These are phyloP conservation scores for Desmophyllum pertusum DNA, from an alignment of 92 coral and sea anemone genomes.

Conservation along the genomic window DNA sequence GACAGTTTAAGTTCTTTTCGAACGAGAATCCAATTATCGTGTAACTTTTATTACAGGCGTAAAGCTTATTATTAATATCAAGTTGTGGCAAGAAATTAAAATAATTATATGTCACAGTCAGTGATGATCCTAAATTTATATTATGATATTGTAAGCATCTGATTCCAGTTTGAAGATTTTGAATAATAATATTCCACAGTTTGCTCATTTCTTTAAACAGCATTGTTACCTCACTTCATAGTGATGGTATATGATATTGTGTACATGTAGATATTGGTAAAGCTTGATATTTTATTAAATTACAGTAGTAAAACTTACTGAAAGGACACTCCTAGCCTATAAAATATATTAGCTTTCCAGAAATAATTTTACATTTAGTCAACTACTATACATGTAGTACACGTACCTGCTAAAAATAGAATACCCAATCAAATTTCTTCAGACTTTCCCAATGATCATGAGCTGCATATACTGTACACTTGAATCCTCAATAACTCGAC, in stretches of 20 bases:
- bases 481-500: too few relatives aligned
- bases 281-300: background rate
- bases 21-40: background rate
- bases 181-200: slow-evolving; percentile 4
- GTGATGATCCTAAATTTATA: too few relatives aligned
- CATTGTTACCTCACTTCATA: background rate
- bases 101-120: background rate
- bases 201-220: background rate
- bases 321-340: background rate
- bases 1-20: background rate
- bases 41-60: background rate
- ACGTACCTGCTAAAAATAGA: too few relatives aligned
- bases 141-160: slow-evolving; percentile 16
- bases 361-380: too few relatives aligned
- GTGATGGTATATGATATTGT: background rate
- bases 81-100: background rate
- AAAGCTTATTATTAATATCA: background rate
- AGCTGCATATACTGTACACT: too few relatives aligned
- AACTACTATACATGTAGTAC: too few relatives aligned
- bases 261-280: background rate
- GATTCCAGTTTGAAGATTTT: background rate
- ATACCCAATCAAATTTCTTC: too few relatives aligned
- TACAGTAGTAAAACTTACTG: background rate
- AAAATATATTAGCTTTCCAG: too few relatives aligned
- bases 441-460: too few relatives aligned